Evolutionary conservation across 2,113 vertebrate species (phyloP).

Genomic region (Leptobrachium ailaonicum): DNA sequence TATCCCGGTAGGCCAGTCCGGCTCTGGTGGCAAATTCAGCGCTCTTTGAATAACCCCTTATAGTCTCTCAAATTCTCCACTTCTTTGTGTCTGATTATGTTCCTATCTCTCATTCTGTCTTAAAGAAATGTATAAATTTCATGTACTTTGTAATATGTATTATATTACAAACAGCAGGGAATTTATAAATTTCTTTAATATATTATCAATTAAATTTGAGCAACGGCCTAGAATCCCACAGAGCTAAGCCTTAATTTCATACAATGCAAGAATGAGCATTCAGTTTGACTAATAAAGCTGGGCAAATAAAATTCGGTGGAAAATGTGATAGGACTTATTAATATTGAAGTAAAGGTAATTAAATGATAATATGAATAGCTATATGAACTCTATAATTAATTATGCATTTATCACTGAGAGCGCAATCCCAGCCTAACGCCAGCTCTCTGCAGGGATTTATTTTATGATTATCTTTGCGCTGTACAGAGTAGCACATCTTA

Average conservation of each 20-base stretch:
- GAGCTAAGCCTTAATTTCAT: conserved; percentile 19
- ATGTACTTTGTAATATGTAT: no score
- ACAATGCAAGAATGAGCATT: conserved; percentile 28
- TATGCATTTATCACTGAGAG: conserved; percentile 29
- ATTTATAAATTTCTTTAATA: conserved; percentile 36
- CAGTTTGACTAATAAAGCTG: conserved; percentile 35
- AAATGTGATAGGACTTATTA: conserved; percentile 42
- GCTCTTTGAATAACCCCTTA: no score
- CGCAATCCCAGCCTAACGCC: conserved; percentile 21
- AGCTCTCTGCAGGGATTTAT: conserved; percentile 29
- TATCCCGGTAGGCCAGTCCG: no score
- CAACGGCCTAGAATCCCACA: conserved; percentile 32
- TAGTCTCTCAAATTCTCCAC: neutral
- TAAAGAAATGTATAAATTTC: neutral
- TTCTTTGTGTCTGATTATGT: neutral
- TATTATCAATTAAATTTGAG: conserved; percentile 39
- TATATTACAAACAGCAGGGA: conserved; percentile 11
- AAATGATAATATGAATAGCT: conserved; percentile 44
- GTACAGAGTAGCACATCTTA: neutral
- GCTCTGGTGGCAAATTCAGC: no score
- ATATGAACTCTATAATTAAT: conserved; percentile 30
- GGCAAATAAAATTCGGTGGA: conserved; percentile 40
- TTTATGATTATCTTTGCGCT: conserved; percentile 13
- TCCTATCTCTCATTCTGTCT: conserved; percentile 1
- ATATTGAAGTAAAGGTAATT: conserved; percentile 42